Percentiles rank a stretch among this genome's conserved stretches.
Conservation (phyloP, 2,797 vertebrate species). For the Anomalospiza imberbis region DNA sequence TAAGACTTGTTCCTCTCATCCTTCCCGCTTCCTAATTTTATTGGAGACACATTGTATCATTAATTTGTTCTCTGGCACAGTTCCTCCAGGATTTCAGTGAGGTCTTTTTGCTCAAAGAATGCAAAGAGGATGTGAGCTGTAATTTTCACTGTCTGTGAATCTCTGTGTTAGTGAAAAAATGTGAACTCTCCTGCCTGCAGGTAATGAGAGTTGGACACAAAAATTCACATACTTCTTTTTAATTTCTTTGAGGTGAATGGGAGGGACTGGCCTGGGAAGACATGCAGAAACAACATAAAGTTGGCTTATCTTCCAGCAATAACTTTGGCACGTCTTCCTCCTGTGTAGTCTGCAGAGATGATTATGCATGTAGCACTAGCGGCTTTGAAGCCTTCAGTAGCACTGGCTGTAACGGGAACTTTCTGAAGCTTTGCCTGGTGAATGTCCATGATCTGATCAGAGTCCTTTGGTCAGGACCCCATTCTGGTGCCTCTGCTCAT, state of each 20-base stretch:
- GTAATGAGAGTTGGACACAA: neutral
- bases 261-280: neutral
- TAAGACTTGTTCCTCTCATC: neutral
- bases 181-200: neutral
- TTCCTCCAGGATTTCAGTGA: neutral
- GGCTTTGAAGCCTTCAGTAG: neutral
- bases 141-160: slow-evolving; percentile 19
- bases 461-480: neutral
- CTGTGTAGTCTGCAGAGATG: neutral
- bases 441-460: fast-evolving
- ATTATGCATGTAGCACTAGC: neutral
- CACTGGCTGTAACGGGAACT: neutral
- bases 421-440: neutral
- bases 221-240: slow-evolving; percentile 13
- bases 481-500: neutral
- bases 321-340: neutral
- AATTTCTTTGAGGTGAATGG: neutral
- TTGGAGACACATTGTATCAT: neutral
- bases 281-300: neutral
- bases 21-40: slow-evolving; percentile 26
- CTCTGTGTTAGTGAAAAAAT: neutral
- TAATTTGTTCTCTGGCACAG: slow-evolving; percentile 23
- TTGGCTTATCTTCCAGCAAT: neutral
- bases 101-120: neutral
- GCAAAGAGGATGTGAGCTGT: neutral